Conservation (phyloP, 2,888 invertebrate genomes). For the Bombylius major region DNA sequence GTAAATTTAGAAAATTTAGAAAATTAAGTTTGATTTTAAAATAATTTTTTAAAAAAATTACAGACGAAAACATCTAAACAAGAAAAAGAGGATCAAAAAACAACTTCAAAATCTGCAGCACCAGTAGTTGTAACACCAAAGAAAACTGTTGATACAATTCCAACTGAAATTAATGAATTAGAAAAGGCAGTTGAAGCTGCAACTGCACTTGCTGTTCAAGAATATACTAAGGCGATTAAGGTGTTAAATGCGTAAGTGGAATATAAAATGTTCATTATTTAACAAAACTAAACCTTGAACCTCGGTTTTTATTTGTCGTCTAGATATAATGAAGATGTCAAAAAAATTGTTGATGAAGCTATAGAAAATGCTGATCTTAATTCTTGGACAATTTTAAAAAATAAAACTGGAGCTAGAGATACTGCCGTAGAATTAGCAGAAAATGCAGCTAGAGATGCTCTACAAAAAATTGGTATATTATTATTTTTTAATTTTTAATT, state of each 20-base stretch:
- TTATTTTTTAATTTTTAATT: background rate
- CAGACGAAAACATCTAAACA: background rate
- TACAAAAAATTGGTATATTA: slow-evolving; percentile 40
- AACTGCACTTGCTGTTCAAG: slow-evolving; percentile 51
- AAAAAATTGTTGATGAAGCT: slow-evolving; percentile 46
- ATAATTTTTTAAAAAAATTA: too few species aligned
- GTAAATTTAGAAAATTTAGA: background rate
- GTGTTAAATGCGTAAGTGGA: slow-evolving; percentile 37
- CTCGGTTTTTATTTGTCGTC: background rate
- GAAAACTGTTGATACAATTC: slow-evolving; percentile 32
- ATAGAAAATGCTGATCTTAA: slow-evolving; percentile 46
- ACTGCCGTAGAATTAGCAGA: slow-evolving; percentile 43
- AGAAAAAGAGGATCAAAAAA: slow-evolving; percentile 6
- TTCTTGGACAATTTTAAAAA: slow-evolving; percentile 44
- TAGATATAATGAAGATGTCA: slow-evolving; percentile 41
- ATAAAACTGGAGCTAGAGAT: slow-evolving; percentile 46
- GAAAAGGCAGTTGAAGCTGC: slow-evolving; percentile 44
- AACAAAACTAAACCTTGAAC: too few species aligned
- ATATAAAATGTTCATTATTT: background rate
- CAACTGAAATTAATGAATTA: slow-evolving; percentile 40
- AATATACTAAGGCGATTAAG: slow-evolving; percentile 50
- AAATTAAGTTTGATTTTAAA: background rate
- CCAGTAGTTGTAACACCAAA: slow-evolving; percentile 15
- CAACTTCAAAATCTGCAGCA: slow-evolving; percentile 2
- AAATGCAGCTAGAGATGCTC: slow-evolving; percentile 45